Percentiles rank a stretch among this genome's conserved stretches.
These are phyloP conservation scores for Elephantulus edwardii DNA, from an alignment of 2,113 vertebrate genomes.

Conservation along the genomic window DNA sequence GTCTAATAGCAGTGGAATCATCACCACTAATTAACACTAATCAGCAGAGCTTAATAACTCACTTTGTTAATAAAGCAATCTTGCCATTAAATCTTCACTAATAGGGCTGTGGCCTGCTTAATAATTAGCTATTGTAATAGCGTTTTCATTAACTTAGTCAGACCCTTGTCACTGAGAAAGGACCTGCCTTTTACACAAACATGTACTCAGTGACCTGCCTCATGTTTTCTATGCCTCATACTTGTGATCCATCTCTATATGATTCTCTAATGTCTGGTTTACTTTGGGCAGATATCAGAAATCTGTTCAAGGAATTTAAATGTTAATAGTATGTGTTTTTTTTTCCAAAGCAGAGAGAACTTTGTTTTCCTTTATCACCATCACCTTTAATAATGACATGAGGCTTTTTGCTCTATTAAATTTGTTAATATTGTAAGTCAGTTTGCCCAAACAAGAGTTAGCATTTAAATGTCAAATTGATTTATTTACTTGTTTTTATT, in stretches of 20 bases:
- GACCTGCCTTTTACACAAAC: conserved; percentile 17
- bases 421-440: not conserved
- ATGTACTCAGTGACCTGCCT: not conserved
- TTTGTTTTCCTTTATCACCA: conserved; percentile 6
- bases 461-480: not conserved
- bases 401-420: not conserved
- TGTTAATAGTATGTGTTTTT: not conserved
- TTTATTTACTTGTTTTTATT: conserved; percentile 68
- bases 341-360: not conserved
- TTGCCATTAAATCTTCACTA: conserved; percentile 46
- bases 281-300: not conserved
- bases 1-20: not conserved
- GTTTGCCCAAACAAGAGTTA: not conserved
- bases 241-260: not conserved
- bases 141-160: conserved; percentile 28
- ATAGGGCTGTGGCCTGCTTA: not conserved
- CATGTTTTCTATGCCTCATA: not conserved
- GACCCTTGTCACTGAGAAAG: conserved; percentile 24
- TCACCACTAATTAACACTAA: too few relatives aligned
- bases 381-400: not conserved
- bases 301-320: not conserved
- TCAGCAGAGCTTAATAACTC: not conserved
- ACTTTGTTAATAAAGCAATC: conserved; percentile 37
- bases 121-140: conserved; percentile 4
- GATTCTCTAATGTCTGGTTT: conserved; percentile 1